Conservation (phyloP, 2,888 invertebrate species). For the Trissoscelio sp. region DNA sequence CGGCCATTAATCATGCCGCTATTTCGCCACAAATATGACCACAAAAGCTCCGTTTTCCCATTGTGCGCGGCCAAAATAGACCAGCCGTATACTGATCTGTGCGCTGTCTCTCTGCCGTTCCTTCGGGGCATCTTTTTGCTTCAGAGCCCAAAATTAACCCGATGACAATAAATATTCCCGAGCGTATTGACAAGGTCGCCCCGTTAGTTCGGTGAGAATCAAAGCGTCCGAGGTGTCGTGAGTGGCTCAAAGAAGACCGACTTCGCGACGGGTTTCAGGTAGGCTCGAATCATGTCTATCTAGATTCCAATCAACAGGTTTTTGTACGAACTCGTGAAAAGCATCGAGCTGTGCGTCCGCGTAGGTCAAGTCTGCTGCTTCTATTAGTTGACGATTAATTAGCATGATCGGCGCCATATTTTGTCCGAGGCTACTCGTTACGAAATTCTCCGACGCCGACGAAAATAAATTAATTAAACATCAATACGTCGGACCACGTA, state of each 20-base stretch:
- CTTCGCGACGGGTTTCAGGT: constrained; percentile 75
- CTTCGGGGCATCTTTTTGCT: constrained; percentile 4
- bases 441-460: constrained; percentile 57
- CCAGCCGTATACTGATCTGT: not conserved
- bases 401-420: constrained; percentile 76
- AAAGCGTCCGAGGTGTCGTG: constrained; percentile 80
- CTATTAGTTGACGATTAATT: constrained; percentile 77
- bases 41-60: constrained; percentile 39
- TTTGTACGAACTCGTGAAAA: constrained; percentile 73
- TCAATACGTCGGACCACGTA: constrained; percentile 21
- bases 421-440: constrained; percentile 61
- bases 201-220: constrained; percentile 79
- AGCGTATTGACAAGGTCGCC: constrained; percentile 78
- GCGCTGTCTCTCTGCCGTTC: too few relatives aligned
- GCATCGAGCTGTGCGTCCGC: too few relatives aligned
- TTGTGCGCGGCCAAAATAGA: constrained; percentile 21
- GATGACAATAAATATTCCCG: constrained; percentile 79
- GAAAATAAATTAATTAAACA: constrained; percentile 63
- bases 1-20: constrained; percentile 32
- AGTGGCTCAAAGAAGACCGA: constrained; percentile 79
- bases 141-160: constrained; percentile 55
- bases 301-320: constrained; percentile 81
- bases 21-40: constrained; percentile 34
- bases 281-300: constrained; percentile 75
- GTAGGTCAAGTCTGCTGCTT: constrained; percentile 60